Percentiles rank a stretch among this genome's conserved stretches.
phyloP scores from a whole-genome alignment of 2,797 vertebrate species.

The Malurus splendens region DNA sequence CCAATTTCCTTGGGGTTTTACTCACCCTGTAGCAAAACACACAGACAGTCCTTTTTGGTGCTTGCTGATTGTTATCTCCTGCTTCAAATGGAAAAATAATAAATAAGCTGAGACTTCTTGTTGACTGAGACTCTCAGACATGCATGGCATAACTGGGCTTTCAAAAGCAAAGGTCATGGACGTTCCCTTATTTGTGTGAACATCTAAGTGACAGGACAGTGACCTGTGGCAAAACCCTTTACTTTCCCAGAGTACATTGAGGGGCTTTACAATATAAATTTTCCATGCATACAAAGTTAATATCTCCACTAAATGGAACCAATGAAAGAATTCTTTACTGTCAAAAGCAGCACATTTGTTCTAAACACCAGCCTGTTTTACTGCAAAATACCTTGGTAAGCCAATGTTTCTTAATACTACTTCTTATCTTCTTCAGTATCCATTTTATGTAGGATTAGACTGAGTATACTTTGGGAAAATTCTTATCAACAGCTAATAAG shows the following conservation, averaged over 20 bases:
- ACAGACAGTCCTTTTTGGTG: neutral
- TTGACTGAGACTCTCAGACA: neutral
- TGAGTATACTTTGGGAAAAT: neutral
- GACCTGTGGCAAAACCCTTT: constrained; percentile 18
- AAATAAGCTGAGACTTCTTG: neutral
- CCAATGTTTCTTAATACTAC: neutral
- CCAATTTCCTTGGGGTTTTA: neutral
- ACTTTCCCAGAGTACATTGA: neutral
- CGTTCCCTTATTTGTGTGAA: neutral
- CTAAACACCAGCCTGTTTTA: neutral
- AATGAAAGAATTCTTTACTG: neutral
- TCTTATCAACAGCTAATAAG: neutral
- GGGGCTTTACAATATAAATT: neutral
- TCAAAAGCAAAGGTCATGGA: neutral
- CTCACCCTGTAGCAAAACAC: neutral
- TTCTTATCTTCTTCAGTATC: neutral
- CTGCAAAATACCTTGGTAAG: neutral
- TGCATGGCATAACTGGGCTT: neutral
- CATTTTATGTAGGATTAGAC: neutral
- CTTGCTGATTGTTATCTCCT: neutral
- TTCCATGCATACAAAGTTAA: neutral
- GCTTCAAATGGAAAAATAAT: neutral
- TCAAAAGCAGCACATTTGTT: neutral
- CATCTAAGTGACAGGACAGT: constrained; percentile 1
- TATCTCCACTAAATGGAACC: neutral